phyloP scores from a whole-genome alignment of 1,140 invertebrate genomes.

The Drosophila paulistorum region DNA sequence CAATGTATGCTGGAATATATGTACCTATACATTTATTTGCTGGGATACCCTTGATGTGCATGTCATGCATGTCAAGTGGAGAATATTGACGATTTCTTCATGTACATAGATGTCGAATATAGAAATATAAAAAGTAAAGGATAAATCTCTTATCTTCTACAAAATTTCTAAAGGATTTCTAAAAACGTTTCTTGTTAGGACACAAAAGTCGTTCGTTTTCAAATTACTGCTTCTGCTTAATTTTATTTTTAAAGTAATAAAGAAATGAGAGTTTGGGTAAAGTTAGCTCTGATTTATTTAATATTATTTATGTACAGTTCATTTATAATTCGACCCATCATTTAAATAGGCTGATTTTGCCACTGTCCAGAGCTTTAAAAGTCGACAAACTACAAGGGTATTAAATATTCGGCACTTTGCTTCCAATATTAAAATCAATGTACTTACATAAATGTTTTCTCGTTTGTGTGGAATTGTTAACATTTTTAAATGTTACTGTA shows the following conservation, averaged over 20 bases:
- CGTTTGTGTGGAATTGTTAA: conserved; percentile 7
- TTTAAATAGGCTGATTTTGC: not conserved
- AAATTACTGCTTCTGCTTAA: no score
- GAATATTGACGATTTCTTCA: not conserved
- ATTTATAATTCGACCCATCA: not conserved
- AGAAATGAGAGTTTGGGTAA: not conserved
- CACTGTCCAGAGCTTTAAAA: not conserved
- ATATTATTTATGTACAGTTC: not conserved
- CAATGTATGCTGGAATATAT: not conserved
- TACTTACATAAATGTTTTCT: not conserved
- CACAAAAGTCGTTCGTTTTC: no score
- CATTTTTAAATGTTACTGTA: not conserved
- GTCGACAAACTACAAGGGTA: not conserved
- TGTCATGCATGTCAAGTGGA: not conserved
- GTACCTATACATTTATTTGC: not conserved
- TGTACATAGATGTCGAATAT: no score
- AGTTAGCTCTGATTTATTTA: not conserved
- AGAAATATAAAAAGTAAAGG: no score
- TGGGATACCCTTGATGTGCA: not conserved
- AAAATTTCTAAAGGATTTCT: no score
- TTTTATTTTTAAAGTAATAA: no score
- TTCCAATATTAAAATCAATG: not conserved
- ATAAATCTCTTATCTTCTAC: no score
- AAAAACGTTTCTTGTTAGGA: no score
- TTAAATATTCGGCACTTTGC: not conserved